Conservation (phyloP, 2,888 invertebrate species). For the Cantharis rufa region DNA sequence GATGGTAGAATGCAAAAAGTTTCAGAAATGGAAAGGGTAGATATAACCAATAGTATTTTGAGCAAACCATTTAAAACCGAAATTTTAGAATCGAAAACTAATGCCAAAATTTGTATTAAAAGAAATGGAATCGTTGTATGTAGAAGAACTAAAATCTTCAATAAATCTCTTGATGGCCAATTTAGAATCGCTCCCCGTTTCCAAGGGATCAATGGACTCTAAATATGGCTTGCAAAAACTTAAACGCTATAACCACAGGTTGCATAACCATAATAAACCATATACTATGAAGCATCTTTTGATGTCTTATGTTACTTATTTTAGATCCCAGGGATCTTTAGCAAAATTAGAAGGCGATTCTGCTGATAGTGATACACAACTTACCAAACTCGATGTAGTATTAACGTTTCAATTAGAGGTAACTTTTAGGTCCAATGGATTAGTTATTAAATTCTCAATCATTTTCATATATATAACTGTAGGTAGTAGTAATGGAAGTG, state of each 20-base stretch:
- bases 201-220: slow-evolving; percentile 96
- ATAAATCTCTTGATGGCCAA: slow-evolving; percentile 99
- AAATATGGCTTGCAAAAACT: slow-evolving; percentile 97
- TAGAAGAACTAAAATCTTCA: slow-evolving; percentile 96
- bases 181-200: slow-evolving; percentile 97
- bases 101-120: slow-evolving; percentile 99
- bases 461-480: slow-evolving; percentile 45
- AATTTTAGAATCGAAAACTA: slow-evolving; percentile 83
- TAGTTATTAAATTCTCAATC: neutral
- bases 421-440: slow-evolving; percentile 41
- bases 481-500: slow-evolving; percentile 99
- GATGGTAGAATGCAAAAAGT: slow-evolving; percentile 97
- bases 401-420: slow-evolving; percentile 96
- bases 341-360: slow-evolving; percentile 93
- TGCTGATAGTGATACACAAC: slow-evolving; percentile 92
- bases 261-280: slow-evolving; percentile 60
- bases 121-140: slow-evolving; percentile 99
- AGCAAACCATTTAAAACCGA: neutral
- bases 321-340: slow-evolving; percentile 88
- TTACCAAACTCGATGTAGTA: slow-evolving; percentile 98
- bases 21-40: slow-evolving; percentile 95
- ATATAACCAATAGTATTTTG: slow-evolving; percentile 12
- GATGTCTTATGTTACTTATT: slow-evolving; percentile 59
- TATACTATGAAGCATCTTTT: slow-evolving; percentile 58
- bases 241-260: slow-evolving; percentile 98